Percentiles rank a stretch among this genome's conserved stretches.
phyloP scores from a whole-genome alignment of 2,113 vertebrate genomes.

The Platysternon megacephalum region DNA sequence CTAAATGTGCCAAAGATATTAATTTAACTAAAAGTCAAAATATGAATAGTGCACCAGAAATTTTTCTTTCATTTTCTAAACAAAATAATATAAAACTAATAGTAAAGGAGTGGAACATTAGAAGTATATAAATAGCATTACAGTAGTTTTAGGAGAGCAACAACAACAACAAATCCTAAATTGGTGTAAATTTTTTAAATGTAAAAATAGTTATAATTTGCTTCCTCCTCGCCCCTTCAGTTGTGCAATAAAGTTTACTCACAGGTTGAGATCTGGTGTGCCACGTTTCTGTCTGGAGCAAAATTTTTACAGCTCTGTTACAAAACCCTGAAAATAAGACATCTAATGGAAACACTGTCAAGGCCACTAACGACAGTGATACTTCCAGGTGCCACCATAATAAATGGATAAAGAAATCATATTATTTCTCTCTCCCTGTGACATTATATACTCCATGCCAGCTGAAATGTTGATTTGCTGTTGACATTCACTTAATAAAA shows the following conservation, averaged over 20 bases:
- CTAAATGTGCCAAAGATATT: neutral
- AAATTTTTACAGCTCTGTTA: neutral
- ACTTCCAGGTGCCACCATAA: neutral
- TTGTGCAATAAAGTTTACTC: neutral
- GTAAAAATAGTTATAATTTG: neutral
- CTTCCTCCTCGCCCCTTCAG: neutral
- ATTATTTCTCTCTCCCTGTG: neutral
- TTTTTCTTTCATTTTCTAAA: neutral
- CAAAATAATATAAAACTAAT: neutral
- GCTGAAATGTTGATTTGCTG: neutral
- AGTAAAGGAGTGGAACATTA: neutral
- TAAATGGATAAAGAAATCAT: neutral
- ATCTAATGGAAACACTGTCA: neutral
- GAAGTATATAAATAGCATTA: neutral
- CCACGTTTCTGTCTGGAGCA: neutral
- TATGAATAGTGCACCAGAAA: neutral
- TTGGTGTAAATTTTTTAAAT: neutral
- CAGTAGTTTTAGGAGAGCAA: neutral
- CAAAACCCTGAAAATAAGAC: neutral
- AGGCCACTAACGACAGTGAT: fast-evolving
- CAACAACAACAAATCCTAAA: neutral
- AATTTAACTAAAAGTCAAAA: neutral
- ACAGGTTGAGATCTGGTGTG: neutral
- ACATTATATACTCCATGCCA: neutral
- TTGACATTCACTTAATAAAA: neutral